Percentiles rank a stretch among this genome's conserved stretches.
phyloP scores from a whole-genome alignment of 2,797 vertebrate genomes.

The Halcyon chelicuti region DNA sequence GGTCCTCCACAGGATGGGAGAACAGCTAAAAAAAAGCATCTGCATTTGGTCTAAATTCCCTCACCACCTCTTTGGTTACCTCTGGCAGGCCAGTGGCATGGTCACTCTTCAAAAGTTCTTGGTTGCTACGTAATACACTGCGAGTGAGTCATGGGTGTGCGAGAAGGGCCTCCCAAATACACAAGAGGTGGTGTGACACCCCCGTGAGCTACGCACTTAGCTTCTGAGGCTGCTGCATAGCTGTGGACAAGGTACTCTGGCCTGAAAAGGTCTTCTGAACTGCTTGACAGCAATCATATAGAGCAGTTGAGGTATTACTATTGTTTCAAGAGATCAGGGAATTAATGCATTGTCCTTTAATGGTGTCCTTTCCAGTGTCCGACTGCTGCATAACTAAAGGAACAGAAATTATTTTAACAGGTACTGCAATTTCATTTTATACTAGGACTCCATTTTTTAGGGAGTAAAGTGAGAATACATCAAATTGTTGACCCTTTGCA shows the following conservation, averaged over 20 bases:
- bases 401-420: conserved; percentile 32
- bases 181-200: accelerated
- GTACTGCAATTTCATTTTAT: neutral
- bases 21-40: neutral
- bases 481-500: conserved; percentile 33
- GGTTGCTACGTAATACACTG: neutral
- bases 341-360: neutral
- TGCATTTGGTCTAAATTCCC: neutral
- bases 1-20: neutral
- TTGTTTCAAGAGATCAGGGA: neutral
- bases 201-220: neutral
- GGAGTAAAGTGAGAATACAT: conserved; percentile 17
- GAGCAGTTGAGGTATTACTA: neutral
- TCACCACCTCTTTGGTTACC: neutral
- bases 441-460: conserved; percentile 1
- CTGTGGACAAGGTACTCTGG: neutral
- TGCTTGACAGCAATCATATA: neutral
- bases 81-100: neutral
- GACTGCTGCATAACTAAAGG: neutral
- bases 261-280: neutral
- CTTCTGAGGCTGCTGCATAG: neutral
- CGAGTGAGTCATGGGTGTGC: neutral
- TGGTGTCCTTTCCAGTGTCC: neutral
- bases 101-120: neutral
- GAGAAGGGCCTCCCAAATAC: neutral